Conservation (phyloP, 2,888 invertebrate genomes). For the Oxytorus armatus region DNA sequence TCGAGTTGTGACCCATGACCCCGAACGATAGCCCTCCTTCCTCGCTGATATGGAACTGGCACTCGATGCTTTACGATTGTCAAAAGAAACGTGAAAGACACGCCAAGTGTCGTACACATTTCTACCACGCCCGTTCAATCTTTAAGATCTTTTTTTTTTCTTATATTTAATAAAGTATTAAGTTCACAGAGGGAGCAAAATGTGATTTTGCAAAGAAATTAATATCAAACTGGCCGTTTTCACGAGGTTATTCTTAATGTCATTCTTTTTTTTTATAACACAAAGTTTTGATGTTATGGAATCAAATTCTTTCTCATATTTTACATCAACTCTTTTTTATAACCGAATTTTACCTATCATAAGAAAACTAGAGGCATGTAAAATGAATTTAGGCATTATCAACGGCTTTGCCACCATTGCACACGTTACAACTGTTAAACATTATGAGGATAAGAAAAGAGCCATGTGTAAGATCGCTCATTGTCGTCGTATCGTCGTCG, state of each 20-base stretch:
- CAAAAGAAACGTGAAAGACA: constrained; percentile 69
- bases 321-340: too few relatives aligned
- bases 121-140: constrained; percentile 33
- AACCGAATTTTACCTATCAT: too few relatives aligned
- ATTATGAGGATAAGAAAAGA: constrained; percentile 5
- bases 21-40: constrained; percentile 77
- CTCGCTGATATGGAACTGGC: constrained; percentile 72
- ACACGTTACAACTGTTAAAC: not conserved
- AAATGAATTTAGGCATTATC: not conserved
- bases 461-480: constrained; percentile 8
- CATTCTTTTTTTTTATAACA: too few relatives aligned
- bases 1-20: constrained; percentile 78
- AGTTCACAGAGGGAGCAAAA: too few relatives aligned
- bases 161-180: not conserved
- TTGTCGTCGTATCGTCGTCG: constrained; percentile 35
- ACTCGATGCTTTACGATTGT: constrained; percentile 71
- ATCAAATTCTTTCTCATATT: too few relatives aligned
- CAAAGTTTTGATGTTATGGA: too few relatives aligned
- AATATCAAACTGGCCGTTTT: too few relatives aligned
- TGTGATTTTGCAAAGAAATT: too few relatives aligned
- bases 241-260: too few relatives aligned
- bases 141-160: constrained; percentile 8
- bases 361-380: too few relatives aligned
- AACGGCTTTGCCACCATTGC: not conserved
- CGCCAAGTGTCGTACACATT: constrained; percentile 32